These are phyloP conservation scores for Archegozetes longisetosus DNA, from an alignment of 1,140 invertebrate genomes.

Conservation along the genomic window DNA sequence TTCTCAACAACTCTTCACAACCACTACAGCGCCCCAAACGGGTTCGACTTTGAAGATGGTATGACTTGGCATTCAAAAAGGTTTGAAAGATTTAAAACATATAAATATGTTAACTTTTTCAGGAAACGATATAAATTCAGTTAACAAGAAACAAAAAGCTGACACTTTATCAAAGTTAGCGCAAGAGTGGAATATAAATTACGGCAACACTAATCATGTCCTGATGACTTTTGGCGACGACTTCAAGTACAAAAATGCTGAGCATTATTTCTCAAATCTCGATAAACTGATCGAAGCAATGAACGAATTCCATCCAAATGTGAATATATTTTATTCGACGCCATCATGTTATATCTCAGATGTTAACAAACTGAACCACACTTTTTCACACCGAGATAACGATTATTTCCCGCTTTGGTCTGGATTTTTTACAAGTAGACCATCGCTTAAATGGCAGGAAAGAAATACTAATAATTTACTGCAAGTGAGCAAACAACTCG, in stretches of 20 bases:
- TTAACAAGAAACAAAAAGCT: neutral
- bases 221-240: conserved; percentile 10
- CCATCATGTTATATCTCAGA: conserved; percentile 56
- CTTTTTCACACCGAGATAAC: too few species aligned
- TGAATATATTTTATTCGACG: conserved; percentile 56
- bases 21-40: conserved; percentile 10
- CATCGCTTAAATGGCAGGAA: conserved; percentile 34
- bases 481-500: conserved; percentile 33
- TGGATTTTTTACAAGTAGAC: conserved; percentile 46
- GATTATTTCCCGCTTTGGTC: conserved; percentile 69
- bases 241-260: conserved; percentile 32
- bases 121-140: conserved; percentile 5
- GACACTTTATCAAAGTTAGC: conserved; percentile 1
- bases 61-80: neutral
- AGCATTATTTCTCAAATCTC: conserved; percentile 66
- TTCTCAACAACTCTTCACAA: conserved; percentile 3
- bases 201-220: conserved; percentile 5
- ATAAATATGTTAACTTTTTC: conserved; percentile 1
- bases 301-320: conserved; percentile 25
- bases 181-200: neutral
- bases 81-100: neutral
- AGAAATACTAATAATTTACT: conserved; percentile 52
- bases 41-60: conserved; percentile 12
- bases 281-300: conserved; percentile 58
- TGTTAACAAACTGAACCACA: too few species aligned